Percentiles rank a stretch among this genome's conserved stretches.
These are phyloP conservation scores for Ciconia stormi DNA, from an alignment of 2,113 vertebrate genomes.

Conservation along the genomic window DNA sequence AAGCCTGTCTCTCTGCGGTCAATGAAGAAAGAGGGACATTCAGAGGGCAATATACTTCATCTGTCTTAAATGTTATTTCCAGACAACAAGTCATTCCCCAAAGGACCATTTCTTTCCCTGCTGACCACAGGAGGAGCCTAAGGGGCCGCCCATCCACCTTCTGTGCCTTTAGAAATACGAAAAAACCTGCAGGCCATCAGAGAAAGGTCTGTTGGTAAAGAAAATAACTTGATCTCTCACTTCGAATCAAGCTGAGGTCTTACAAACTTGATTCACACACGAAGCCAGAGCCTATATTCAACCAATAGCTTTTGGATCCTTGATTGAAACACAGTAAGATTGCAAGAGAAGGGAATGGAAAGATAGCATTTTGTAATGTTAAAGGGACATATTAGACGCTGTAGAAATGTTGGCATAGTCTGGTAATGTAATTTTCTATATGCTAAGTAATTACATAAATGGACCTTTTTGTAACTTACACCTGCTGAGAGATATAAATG, in stretches of 20 bases:
- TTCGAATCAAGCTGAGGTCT: not conserved
- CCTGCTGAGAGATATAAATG: not conserved
- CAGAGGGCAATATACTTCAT: not conserved
- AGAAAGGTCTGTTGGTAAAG: not conserved
- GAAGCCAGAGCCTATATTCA: not conserved
- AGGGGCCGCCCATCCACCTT: not conserved
- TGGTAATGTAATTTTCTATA: not conserved
- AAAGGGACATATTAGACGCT: not conserved
- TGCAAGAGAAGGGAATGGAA: not conserved
- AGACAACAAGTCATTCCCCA: not conserved
- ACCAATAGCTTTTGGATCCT: not conserved
- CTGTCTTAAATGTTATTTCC: not conserved
- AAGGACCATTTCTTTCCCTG: not conserved
- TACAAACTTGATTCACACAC: not conserved
- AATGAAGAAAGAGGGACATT: not conserved
- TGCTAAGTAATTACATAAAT: not conserved
- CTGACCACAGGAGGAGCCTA: not conserved
- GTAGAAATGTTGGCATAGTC: not conserved
- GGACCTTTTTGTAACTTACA: not conserved
- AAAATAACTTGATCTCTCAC: not conserved
- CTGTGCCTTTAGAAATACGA: not conserved
- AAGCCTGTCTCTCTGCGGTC: not conserved
- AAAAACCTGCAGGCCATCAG: not conserved
- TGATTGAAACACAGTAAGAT: not conserved
- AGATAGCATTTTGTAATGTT: not conserved